phyloP scores from a whole-genome alignment of 2,888 invertebrate genomes.

The Meiosimyza platycephala region DNA sequence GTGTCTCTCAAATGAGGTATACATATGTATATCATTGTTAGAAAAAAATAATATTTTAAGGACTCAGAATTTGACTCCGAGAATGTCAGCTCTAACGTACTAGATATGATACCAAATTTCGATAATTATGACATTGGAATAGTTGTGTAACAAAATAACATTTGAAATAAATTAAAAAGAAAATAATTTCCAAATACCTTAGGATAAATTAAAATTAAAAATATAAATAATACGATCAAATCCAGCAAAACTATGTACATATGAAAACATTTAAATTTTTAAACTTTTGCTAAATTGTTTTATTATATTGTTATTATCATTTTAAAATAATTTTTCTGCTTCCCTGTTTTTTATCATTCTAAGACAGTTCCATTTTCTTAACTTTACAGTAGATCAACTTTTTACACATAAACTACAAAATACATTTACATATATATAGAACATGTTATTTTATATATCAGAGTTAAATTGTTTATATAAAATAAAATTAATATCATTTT shows the following conservation, averaged over 20 bases:
- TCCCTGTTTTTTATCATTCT: slow-evolving; percentile 30
- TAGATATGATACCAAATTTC: too few species aligned
- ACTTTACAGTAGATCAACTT: slow-evolving; percentile 26
- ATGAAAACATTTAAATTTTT: slow-evolving; percentile 9
- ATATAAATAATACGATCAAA: too few species aligned
- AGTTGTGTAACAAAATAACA: too few species aligned
- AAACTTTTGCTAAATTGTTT: slow-evolving; percentile 60
- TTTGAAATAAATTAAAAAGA: too few species aligned
- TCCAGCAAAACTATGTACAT: background rate
- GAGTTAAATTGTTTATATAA: background rate
- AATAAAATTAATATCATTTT: slow-evolving; percentile 36
- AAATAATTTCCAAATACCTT: too few species aligned
- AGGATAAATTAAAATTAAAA: too few species aligned
- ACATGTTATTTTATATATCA: background rate
- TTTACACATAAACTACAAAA: slow-evolving; percentile 32
- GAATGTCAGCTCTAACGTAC: too few species aligned
- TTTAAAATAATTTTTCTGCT: background rate
- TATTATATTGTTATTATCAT: slow-evolving; percentile 9
- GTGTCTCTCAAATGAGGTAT: too few species aligned
- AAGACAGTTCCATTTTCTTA: background rate
- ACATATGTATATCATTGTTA: too few species aligned
- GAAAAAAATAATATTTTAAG: too few species aligned
- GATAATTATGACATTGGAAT: too few species aligned
- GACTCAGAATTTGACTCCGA: too few species aligned
- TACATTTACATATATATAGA: slow-evolving; percentile 16